These are phyloP conservation scores for Noctilio leporinus DNA, from an alignment of 2,113 vertebrate species.

Conservation along the genomic window DNA sequence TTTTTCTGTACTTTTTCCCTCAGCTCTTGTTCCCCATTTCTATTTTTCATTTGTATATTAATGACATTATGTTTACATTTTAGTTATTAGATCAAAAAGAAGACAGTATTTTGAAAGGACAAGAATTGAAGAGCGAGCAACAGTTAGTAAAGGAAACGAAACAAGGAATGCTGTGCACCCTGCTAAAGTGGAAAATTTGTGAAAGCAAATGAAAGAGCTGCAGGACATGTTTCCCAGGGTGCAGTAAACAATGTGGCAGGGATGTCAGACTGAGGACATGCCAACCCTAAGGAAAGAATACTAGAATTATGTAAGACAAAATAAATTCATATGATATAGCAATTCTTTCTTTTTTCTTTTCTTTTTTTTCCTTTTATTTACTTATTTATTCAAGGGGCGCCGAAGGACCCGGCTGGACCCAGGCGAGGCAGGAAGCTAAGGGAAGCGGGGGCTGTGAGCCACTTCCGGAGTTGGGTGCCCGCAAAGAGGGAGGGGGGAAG, in stretches of 20 bases:
- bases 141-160: fast-evolving
- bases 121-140: background rate
- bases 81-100: slow-evolving; percentile 55
- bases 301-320: background rate
- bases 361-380: no score
- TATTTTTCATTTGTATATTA: background rate
- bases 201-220: fast-evolving
- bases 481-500: no score
- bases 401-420: no score
- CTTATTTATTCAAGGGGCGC: no score
- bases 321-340: background rate
- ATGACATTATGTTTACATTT: background rate
- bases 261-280: fast-evolving
- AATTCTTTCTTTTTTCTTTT: no score
- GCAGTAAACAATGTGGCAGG: fast-evolving
- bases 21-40: background rate
- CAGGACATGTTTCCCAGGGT: fast-evolving
- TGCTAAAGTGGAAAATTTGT: background rate
- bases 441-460: no score
- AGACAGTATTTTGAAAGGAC: slow-evolving; percentile 18
- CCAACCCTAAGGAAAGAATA: background rate
- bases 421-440: no score
- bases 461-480: no score
- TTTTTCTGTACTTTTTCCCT: background rate
- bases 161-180: fast-evolving